Percentiles rank a stretch among this genome's conserved stretches.
Evolutionary conservation across 2,888 invertebrate genomes (phyloP).

Genomic region (Drosophila parthenogenetica): DNA sequence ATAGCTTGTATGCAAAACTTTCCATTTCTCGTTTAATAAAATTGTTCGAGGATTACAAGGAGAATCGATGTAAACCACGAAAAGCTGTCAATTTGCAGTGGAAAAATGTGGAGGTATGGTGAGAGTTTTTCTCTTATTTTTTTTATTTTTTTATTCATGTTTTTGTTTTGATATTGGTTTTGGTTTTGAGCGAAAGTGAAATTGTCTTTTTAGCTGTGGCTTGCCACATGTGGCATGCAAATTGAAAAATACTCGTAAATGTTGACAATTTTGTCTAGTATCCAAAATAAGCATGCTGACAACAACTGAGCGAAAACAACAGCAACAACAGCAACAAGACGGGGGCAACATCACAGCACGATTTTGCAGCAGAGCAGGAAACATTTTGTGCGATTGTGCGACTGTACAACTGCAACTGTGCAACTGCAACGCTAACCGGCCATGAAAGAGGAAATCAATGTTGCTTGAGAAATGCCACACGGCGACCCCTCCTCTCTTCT

Average conservation of each 20-base stretch:
- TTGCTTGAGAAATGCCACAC: constrained; percentile 58
- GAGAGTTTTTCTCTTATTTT: constrained; percentile 32
- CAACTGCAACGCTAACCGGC: constrained; percentile 58
- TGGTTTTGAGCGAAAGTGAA: constrained; percentile 59
- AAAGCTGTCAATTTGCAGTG: constrained; percentile 54
- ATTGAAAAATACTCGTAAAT: constrained; percentile 65
- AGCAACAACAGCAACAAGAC: constrained; percentile 12
- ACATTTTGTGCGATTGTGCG: constrained; percentile 59
- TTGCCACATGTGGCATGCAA: constrained; percentile 62
- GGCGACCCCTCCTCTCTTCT: constrained; percentile 22
- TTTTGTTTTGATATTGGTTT: neutral
- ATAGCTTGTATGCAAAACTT: constrained; percentile 5
- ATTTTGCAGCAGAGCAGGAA: constrained; percentile 70
- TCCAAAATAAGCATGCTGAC: constrained; percentile 42
- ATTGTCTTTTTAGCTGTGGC: constrained; percentile 27
- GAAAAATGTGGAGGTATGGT: constrained; percentile 24
- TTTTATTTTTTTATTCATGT: neutral
- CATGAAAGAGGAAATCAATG: constrained; percentile 79
- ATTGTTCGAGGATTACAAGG: constrained; percentile 8
- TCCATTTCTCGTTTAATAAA: constrained; percentile 7
- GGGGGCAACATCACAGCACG: constrained; percentile 51
- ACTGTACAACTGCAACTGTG: constrained; percentile 32
- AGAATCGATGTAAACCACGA: constrained; percentile 26
- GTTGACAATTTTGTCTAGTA: constrained; percentile 67
- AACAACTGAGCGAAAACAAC: constrained; percentile 16